Evolutionary conservation across 2,888 invertebrate species (phyloP).

Genomic region (Ophioninae sp.): DNA sequence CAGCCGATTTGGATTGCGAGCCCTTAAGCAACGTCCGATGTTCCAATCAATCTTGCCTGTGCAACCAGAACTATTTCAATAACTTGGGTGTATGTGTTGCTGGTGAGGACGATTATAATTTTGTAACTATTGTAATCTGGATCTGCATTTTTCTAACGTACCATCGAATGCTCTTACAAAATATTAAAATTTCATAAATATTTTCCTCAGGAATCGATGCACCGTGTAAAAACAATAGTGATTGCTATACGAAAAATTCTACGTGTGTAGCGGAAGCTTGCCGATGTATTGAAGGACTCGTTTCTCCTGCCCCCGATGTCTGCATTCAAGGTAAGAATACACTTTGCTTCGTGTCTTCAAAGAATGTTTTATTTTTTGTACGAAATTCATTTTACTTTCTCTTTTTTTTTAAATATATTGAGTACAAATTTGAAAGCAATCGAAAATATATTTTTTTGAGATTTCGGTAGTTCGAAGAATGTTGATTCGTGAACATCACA

Average conservation of each 20-base stretch:
- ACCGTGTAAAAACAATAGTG: slow-evolving; percentile 48
- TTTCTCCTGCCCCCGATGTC: slow-evolving; percentile 40
- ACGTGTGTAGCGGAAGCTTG: slow-evolving; percentile 63
- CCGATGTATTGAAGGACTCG: slow-evolving; percentile 60
- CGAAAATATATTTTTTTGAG: too few species aligned
- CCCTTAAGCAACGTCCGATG: slow-evolving; percentile 58
- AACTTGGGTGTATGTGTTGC: slow-evolving; percentile 59
- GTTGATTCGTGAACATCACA: too few species aligned
- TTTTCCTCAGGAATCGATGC: slow-evolving; percentile 65
- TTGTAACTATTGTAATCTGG: background rate
- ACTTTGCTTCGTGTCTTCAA: background rate
- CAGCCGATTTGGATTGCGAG: slow-evolving; percentile 63
- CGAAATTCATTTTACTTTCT: background rate
- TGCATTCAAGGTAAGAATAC: slow-evolving; percentile 67
- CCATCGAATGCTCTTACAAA: too few species aligned
- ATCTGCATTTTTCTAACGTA: too few species aligned
- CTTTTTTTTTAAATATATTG: background rate
- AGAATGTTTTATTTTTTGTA: background rate
- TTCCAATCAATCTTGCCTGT: slow-evolving; percentile 59
- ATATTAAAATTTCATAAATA: background rate
- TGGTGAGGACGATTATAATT: slow-evolving; percentile 61
- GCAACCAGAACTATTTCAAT: slow-evolving; percentile 62
- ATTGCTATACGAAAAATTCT: slow-evolving; percentile 64
- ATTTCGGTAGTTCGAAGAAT: too few species aligned
- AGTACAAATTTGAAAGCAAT: too few species aligned